These are phyloP conservation scores for Drosophila subquinaria DNA, from an alignment of 2,888 invertebrate genomes.

Conservation along the genomic window DNA sequence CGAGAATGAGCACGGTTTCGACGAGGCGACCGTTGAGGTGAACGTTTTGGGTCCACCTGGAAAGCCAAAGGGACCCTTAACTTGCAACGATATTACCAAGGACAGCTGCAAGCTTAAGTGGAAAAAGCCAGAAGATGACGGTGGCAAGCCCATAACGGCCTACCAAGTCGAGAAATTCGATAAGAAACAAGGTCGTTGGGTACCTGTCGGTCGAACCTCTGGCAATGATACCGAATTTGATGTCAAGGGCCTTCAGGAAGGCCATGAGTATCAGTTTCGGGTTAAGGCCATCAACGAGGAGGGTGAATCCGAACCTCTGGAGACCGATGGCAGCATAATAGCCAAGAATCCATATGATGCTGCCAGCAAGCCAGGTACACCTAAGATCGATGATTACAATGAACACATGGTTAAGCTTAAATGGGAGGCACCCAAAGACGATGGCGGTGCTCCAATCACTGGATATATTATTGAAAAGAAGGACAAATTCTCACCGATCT, in stretches of 20 bases:
- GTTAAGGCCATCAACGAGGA: constrained; percentile 97
- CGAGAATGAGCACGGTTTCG: constrained; percentile 95
- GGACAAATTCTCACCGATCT: constrained; percentile 93
- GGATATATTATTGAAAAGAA: constrained; percentile 98
- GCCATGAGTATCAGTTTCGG: constrained; percentile 96
- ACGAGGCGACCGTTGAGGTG: constrained; percentile 97
- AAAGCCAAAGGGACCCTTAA: constrained; percentile 95
- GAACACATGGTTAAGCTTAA: constrained; percentile 95
- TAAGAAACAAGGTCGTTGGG: constrained; percentile 95
- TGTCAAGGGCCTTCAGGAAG: constrained; percentile 94
- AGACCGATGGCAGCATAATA: constrained; percentile 93
- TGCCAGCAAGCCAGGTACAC: constrained; percentile 94
- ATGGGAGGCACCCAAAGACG: constrained; percentile 97
- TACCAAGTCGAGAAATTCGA: constrained; percentile 98
- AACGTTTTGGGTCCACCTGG: constrained; percentile 94
- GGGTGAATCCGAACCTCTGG: constrained; percentile 96
- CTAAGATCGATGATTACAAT: constrained; percentile 95
- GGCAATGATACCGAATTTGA: constrained; percentile 94
- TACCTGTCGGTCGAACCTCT: constrained; percentile 94
- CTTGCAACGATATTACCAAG: constrained; percentile 95
- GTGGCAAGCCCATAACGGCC: constrained; percentile 96
- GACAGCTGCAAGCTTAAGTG: constrained; percentile 95
- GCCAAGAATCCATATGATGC: constrained; percentile 98
- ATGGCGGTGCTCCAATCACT: constrained; percentile 98
- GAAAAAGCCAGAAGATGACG: constrained; percentile 98